Evolutionary conservation across 2,888 invertebrate species (phyloP).

Genomic region (Drosophila atroscutellata): DNA sequence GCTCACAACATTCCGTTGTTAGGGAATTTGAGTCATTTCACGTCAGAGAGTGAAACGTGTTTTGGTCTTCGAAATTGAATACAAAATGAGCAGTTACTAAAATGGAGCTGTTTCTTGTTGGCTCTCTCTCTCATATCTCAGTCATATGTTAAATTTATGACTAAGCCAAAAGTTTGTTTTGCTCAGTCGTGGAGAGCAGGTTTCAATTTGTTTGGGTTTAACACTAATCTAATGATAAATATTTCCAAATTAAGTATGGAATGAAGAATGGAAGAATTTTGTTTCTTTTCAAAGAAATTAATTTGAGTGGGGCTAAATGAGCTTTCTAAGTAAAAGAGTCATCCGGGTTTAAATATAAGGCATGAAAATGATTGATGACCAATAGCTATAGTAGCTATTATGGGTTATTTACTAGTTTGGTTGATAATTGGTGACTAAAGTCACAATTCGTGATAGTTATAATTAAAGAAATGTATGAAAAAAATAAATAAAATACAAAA

Average conservation of each 20-base stretch:
- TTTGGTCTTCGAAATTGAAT: constrained; percentile 31
- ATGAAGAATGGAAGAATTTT: constrained; percentile 32
- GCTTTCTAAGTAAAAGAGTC: not conserved
- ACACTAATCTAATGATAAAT: constrained; percentile 16
- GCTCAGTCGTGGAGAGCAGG: constrained; percentile 24
- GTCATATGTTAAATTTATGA: constrained; percentile 43
- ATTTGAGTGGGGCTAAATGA: constrained; percentile 2
- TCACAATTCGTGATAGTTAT: not conserved
- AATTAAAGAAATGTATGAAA: not conserved
- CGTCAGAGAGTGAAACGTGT: constrained; percentile 51
- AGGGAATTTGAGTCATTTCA: constrained; percentile 30
- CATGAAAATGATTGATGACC: not conserved
- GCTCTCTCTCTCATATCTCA: constrained; percentile 11
- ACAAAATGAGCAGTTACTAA: constrained; percentile 2
- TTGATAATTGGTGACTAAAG: not conserved
- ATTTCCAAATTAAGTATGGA: constrained; percentile 41
- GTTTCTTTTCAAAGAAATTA: constrained; percentile 10
- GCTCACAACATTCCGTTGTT: constrained; percentile 18
- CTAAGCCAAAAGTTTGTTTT: constrained; percentile 24
- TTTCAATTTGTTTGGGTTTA: constrained; percentile 31
- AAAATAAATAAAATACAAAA: not conserved
- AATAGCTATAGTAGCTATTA: not conserved
- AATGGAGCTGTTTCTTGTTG: constrained; percentile 28
- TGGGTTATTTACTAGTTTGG: not conserved
- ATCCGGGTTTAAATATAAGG: not conserved